Evolutionary conservation across 2,113 vertebrate genomes (phyloP), one percentile per base, ranked within the genome.

Genomic region (Phrynosoma platyrhinos): DNA sequence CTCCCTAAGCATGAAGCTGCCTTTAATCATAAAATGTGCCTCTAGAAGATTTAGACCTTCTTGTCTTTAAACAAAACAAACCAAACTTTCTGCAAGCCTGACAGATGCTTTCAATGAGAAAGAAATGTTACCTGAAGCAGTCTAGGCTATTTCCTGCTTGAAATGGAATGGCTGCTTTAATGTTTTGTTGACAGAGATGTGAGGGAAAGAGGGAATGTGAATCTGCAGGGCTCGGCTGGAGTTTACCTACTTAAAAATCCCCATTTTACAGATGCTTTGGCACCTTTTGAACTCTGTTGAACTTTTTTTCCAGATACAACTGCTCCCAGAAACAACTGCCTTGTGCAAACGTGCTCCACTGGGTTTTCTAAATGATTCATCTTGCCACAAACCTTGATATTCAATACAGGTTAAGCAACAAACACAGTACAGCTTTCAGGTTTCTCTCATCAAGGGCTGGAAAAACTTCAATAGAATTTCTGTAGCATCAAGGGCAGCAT

Each of bases 381-480:
- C 91, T 93, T 83, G 84, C n/a, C 64, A 66, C n/a, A 91, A 89
- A 90, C 90, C 93, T 74, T 93, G 91, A 92, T 77, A 94, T 82
- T 93, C 2, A 9, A 84, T 89, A 85, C 82, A 93, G 92, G 92
- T 93, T 85, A 87, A 92, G 85, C 87, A 95, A 85, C 90, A 92
- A 95, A 91, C 42, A 12, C 52, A 2, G 47, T 14, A 88, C 83
- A 88, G 86, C 79, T 91, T 94, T 92, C 25, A 12, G 87, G 58
- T 89, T 94, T 92, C 81, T 82, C 76, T 83, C 92, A 12, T 76
- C 3, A 2, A 83, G 64, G 40, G 66, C 42, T 83, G 93, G 93
- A 95, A 91, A 92, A 83, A 90, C 90, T 95, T 95, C 96, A 95
- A 55, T 91, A 88, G 93, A 95, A 94, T 95, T 86, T 88, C 79